Evolutionary conservation across 1,140 invertebrate genomes (phyloP), one percentile per base, ranked within the genome.

Genomic region (Bombus affinis): DNA sequence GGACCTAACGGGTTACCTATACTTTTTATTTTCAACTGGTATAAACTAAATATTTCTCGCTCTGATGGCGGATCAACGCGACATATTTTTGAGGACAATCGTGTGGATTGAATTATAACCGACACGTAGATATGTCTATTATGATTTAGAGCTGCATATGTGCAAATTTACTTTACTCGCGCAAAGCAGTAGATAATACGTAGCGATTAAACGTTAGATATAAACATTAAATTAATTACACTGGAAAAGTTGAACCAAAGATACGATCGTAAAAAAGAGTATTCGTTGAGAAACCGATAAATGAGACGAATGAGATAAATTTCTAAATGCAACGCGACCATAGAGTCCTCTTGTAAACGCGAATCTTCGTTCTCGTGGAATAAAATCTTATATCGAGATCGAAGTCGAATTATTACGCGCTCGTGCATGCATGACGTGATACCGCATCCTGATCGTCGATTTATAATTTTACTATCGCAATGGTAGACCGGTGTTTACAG

Each of bases 391-490:
- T 62, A 32, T 39, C 37, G 3, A 22, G 57, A 62, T 42, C 35
- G 22, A 44, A 47, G 44, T 79, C 10, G 44, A 68, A 22, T 39
- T 68, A 42, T 35, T 66, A 25, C 59, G 1, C 39, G 22, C 39
- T n/a, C 25, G 15, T 47, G 57, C 28, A 0, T 28, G 65, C 18
- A 13, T 25, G 42, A 83, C 72, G 84, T 66, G 80, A 66, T 39
- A 47, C 32, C 15, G 75, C 81, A 81, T 81, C 3, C 13, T 59
- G 59, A 80, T 90, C 76, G 75, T 85, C 77, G 77, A 90, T 90
- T 85, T 62, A 79, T 82, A 88, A 85, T 81, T 90, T 90, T 88
- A 86, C 47, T 74, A 39, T 65, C 35, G 74, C 15, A 62, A 77
- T 80, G 53, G 47, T 57, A 70, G 47, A 25, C 28, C 13, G 68